These are phyloP conservation scores for Cosmopolites sordidus DNA, from an alignment of 2,888 invertebrate genomes.

Conservation along the genomic window DNA sequence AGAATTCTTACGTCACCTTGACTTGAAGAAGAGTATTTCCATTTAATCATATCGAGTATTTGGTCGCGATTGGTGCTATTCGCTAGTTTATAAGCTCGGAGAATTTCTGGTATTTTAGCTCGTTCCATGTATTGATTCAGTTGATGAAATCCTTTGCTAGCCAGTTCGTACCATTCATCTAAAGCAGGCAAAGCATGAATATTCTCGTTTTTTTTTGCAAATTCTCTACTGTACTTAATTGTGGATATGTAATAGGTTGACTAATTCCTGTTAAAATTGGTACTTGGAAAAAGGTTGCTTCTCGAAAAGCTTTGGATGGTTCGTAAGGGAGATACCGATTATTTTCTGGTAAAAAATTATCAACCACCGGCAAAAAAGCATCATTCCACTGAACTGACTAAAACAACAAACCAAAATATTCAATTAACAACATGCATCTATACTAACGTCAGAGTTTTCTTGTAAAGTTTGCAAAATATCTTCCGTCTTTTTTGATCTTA, in stretches of 20 bases:
- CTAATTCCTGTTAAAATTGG: conserved; percentile 66
- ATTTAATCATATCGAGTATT: conserved; percentile 51
- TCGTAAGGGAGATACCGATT: conserved; percentile 60
- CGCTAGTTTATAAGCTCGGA: conserved; percentile 49
- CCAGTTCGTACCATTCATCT: conserved; percentile 59
- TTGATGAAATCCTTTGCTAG: conserved; percentile 53
- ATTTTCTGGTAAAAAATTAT: conserved; percentile 56
- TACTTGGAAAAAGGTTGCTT: conserved; percentile 55
- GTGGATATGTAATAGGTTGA: conserved; percentile 49
- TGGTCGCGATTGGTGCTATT: conserved; percentile 33
- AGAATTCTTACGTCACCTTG: conserved; percentile 46
- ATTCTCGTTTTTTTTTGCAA: too few relatives aligned
- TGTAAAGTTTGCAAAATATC: conserved; percentile 59
- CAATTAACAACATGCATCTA: neutral
- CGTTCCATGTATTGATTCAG: conserved; percentile 57
- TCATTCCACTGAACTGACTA: conserved; percentile 58
- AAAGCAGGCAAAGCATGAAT: conserved; percentile 35
- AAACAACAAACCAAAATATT: conserved; percentile 32
- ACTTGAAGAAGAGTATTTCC: conserved; percentile 54
- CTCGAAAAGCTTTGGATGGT: conserved; percentile 53
- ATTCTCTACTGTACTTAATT: conserved; percentile 30
- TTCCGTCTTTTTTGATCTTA: conserved; percentile 56
- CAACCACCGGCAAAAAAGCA: conserved; percentile 60
- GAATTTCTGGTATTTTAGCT: conserved; percentile 56
- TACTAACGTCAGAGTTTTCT: conserved; percentile 50